Evolutionary conservation across 1,140 invertebrate species (phyloP), one percentile per base, ranked within the genome.

Genomic region (Leptopilina boulardi): DNA sequence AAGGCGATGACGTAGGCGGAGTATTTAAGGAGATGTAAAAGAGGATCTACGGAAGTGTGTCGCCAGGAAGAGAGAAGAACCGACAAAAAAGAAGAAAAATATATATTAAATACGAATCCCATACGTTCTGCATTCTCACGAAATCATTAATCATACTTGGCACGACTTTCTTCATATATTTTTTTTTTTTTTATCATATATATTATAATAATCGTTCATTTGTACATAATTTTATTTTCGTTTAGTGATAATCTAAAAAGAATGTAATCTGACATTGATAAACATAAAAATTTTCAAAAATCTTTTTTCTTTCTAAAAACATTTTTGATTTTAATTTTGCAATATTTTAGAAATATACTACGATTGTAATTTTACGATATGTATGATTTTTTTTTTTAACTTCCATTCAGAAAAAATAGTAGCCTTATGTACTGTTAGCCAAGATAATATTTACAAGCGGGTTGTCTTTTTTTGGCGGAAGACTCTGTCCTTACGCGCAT

Each of bases 1-100:
- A 21, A 54, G 51, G 59, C 59, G 59, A 66, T 66, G 59, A 66
- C 59, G 59, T 66, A 66, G 59, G 59, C 59, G 59, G 23, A 66
- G 54, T 56, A 56, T 56, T 56, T 56, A 56, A 56, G 56, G 56
- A 66, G 56, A 66, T 66, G 59, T 34, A 66, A 66, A n/a, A 66
- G 59, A 66, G 59, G 59, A 66, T 66, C 59, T 30, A 23, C 59
- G 59, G 59, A 66, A 66, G 59, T 66, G 26, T 66, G 59, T 66
- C 59, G 59, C 59, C 59, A 34, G 26, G 59, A 66, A 66, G 23
- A 66, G 23, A 66, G 59, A 23, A 66, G 59, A 23, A 66, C 59
- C 59, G 15, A n/a, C 26, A 30, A 66, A 66, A 59, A 59, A 18
- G 19, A 59, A 59, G 13, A 26, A 59, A 59, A 59, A 66, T 34